Conservation (phyloP, 2,113 vertebrate species). For the Ailuropoda melanoleuca region DNA sequence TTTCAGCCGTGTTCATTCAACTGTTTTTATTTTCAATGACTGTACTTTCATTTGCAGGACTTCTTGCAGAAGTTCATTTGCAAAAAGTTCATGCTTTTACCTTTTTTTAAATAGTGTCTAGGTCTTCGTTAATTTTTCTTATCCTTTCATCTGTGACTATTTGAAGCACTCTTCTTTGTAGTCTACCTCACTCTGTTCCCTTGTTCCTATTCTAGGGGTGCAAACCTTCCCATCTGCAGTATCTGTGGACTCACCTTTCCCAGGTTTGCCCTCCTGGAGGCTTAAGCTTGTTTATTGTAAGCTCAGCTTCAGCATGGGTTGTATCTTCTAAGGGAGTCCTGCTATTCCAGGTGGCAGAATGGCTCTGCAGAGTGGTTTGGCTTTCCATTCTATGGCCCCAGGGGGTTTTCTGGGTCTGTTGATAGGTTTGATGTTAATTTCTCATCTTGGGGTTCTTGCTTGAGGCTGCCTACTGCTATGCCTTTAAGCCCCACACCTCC, state of each 20-base stretch:
- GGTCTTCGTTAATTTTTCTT: neutral
- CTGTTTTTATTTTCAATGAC: neutral
- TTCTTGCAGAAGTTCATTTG: neutral
- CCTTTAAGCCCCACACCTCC: neutral
- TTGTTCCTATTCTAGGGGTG: neutral
- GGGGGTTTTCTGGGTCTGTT: neutral
- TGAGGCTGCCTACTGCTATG: neutral
- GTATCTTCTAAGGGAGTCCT: neutral
- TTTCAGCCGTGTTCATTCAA: neutral
- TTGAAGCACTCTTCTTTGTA: neutral
- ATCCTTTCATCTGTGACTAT: neutral
- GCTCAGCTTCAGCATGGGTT: neutral
- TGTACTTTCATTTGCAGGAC: neutral
- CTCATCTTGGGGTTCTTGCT: neutral
- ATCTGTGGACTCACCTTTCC: too few relatives aligned
- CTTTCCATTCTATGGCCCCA: neutral
- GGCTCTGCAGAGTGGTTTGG: neutral
- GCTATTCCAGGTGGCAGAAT: too few relatives aligned
- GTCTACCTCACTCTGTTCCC: neutral
- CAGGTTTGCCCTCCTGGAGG: neutral
- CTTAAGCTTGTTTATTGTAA: neutral
- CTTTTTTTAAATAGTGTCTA: neutral
- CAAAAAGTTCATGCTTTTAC: neutral
- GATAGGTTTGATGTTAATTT: neutral
- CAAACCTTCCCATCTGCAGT: fast-evolving